phyloP scores from a whole-genome alignment of 2,888 invertebrate genomes.

The Pristionchus japonicus region DNA sequence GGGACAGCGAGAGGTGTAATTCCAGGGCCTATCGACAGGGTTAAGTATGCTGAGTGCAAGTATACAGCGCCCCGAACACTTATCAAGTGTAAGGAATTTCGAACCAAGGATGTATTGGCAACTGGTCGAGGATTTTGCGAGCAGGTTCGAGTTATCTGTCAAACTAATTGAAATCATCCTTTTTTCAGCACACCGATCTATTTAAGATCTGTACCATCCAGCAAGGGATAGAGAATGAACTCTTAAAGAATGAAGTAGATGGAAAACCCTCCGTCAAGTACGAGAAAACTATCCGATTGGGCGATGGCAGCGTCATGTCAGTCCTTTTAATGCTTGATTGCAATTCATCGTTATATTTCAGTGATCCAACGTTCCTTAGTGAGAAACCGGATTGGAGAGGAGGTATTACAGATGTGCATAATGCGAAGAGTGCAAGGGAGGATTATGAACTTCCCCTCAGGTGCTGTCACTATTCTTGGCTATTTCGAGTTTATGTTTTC shows the following conservation, averaged over 20 bases:
- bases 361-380: neutral
- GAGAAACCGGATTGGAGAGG: neutral
- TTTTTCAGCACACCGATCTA: neutral
- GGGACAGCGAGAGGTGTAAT: neutral
- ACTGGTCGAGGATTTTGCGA: neutral
- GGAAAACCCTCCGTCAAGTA: neutral
- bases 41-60: neutral
- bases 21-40: neutral
- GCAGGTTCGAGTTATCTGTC: neutral
- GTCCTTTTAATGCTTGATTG: neutral
- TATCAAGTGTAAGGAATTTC: conserved; percentile 8
- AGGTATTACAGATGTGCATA: neutral
- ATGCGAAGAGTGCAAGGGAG: neutral
- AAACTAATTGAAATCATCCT: neutral
- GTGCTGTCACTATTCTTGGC: neutral
- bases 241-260: neutral
- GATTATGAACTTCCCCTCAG: neutral
- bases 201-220: neutral
- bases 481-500: neutral
- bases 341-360: neutral
- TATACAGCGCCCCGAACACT: neutral
- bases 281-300: neutral
- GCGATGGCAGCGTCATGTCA: neutral
- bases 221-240: neutral
- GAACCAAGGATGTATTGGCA: neutral